Conservation (phyloP, 2,113 vertebrate species). For the Phylloscopus trochiloides region DNA sequence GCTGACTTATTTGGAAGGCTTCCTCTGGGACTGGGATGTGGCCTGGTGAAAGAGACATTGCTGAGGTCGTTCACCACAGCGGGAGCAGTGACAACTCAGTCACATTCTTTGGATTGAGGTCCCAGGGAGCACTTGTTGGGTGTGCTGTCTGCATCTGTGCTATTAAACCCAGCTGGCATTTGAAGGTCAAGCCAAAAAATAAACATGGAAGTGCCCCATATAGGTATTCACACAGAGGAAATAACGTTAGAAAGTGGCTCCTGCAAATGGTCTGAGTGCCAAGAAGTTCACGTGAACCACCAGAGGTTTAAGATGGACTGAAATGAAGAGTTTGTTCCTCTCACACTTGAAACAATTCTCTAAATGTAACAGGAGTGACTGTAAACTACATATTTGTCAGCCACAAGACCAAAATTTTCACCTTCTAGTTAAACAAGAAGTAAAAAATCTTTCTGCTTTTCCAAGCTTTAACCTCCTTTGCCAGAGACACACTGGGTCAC, state of each 20-base stretch:
- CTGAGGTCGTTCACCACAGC: accelerated
- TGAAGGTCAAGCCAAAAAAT: not conserved
- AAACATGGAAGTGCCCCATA: not conserved
- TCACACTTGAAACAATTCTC: not conserved
- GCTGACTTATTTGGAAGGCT: not conserved
- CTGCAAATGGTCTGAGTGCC: not conserved
- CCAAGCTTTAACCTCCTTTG: not conserved
- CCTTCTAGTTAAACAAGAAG: not conserved
- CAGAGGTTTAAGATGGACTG: not conserved
- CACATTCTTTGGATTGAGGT: not conserved
- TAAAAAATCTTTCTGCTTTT: not conserved
- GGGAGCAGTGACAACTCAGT: not conserved
- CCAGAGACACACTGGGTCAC: not conserved
- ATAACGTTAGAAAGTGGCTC: not conserved
- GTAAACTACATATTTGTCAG: not conserved
- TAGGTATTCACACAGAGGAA: not conserved
- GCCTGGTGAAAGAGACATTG: not conserved
- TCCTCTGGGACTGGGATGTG: not conserved
- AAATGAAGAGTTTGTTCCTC: not conserved
- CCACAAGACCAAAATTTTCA: not conserved
- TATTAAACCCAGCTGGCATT: not conserved
- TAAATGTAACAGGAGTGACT: not conserved
- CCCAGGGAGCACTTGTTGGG: not conserved
- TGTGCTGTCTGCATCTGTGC: not conserved
- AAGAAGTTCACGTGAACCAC: not conserved